These are phyloP conservation scores for Dipodomys ordii DNA, from an alignment of 2,113 vertebrate species.

Conservation along the genomic window DNA sequence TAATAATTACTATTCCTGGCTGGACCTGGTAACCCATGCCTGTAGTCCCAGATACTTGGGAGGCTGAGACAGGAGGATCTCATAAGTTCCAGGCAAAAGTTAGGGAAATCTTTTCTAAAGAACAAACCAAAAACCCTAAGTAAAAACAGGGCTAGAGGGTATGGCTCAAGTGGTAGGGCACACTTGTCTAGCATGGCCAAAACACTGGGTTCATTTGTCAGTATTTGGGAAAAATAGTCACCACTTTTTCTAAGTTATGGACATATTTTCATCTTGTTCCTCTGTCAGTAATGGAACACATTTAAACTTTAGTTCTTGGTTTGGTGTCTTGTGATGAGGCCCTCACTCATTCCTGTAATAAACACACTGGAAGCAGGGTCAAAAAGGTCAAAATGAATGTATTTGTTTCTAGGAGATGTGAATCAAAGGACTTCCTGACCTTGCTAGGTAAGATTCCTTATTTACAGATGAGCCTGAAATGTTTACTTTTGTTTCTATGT, in stretches of 20 bases:
- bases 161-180: no score
- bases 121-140: no score
- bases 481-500: constrained; percentile 34
- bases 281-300: background rate
- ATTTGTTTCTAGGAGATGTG: background rate
- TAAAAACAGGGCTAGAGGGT: no score
- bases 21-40: no score
- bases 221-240: background rate
- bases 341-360: background rate
- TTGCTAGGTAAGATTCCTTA: background rate
- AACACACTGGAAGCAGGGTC: background rate
- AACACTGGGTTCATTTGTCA: no score
- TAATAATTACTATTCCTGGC: background rate
- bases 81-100: no score
- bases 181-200: no score
- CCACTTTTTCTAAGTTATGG: background rate
- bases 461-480: constrained; percentile 4
- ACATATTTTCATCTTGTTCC: background rate
- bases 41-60: no score
- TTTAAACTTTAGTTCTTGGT: background rate
- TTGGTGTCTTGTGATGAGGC: background rate
- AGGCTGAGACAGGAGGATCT: no score
- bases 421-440: background rate
- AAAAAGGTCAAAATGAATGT: background rate
- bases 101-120: no score